phyloP scores from a whole-genome alignment of 1,140 invertebrate species.

The Notospermus geniculatus region DNA sequence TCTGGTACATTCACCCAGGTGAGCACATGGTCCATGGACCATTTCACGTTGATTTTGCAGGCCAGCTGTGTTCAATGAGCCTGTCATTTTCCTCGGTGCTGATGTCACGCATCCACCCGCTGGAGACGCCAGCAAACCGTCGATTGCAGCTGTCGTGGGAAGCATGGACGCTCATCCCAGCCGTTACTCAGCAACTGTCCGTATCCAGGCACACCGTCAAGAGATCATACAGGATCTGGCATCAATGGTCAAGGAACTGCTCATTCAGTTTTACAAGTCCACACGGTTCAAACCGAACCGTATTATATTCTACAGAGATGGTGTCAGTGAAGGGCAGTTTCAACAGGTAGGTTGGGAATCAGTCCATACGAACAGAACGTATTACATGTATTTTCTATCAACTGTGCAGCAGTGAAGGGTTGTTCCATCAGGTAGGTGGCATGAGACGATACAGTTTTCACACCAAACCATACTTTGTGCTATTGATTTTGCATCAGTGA shows the following conservation, averaged over 20 bases:
- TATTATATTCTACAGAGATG: conserved; percentile 96
- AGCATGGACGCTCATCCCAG: conserved; percentile 99
- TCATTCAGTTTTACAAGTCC: conserved; percentile 96
- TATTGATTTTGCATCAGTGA: too few species aligned
- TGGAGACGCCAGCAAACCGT: conserved; percentile 98
- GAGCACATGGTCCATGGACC: not conserved
- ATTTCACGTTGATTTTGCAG: conserved; percentile 33
- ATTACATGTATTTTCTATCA: too few species aligned
- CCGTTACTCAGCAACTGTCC: conserved; percentile 96
- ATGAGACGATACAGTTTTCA: too few species aligned
- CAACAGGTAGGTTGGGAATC: conserved; percentile 59
- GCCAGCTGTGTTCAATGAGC: conserved; percentile 91
- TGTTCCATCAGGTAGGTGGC: too few species aligned
- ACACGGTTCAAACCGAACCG: conserved; percentile 87
- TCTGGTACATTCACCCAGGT: too few species aligned
- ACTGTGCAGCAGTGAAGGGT: too few species aligned
- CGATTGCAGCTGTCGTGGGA: conserved; percentile 97
- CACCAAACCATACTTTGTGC: too few species aligned
- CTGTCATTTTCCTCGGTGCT: conserved; percentile 98
- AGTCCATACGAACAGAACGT: not conserved
- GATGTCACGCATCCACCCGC: conserved; percentile 99
- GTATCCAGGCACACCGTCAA: conserved; percentile 93
- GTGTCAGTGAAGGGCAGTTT: conserved; percentile 90
- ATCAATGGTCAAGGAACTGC: conserved; percentile 92
- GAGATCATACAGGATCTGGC: conserved; percentile 99